Conservation (phyloP, 2,888 invertebrate genomes). For the Priocnemis perturbator region DNA sequence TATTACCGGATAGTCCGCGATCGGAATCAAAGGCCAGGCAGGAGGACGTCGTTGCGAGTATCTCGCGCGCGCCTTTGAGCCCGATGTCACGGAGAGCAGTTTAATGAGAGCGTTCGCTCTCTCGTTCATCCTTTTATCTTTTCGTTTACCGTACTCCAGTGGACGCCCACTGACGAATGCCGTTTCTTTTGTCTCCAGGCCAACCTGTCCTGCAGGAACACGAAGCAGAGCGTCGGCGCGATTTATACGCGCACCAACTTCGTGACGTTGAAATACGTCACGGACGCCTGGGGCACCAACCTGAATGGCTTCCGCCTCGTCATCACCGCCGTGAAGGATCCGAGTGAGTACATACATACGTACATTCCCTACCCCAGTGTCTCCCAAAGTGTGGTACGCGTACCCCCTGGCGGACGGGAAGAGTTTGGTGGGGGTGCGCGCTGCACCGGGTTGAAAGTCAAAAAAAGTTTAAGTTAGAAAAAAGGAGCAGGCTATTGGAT, state of each 20-base stretch:
- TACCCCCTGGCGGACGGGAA: too few relatives aligned
- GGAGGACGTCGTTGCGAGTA: too few relatives aligned
- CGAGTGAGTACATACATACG: slow-evolving; percentile 83
- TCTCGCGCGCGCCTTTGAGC: too few relatives aligned
- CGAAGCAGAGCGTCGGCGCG: slow-evolving; percentile 90
- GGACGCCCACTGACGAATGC: slow-evolving; percentile 24
- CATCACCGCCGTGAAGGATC: slow-evolving; percentile 95
- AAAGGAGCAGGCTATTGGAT: too few relatives aligned
- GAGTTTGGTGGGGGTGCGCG: too few relatives aligned
- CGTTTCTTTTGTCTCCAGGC: slow-evolving; percentile 80
- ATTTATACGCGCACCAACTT: slow-evolving; percentile 95
- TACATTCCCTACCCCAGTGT: neutral
- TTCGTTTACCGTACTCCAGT: too few relatives aligned
- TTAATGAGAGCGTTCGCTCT: neutral
- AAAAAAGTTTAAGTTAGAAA: too few relatives aligned
- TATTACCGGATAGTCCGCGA: too few relatives aligned
- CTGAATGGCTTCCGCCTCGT: slow-evolving; percentile 94
- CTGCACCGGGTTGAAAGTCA: too few relatives aligned
- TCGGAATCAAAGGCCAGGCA: too few relatives aligned
- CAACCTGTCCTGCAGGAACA: slow-evolving; percentile 93
- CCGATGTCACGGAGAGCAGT: too few relatives aligned
- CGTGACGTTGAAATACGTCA: slow-evolving; percentile 94
- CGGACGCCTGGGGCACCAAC: slow-evolving; percentile 94
- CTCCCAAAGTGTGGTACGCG: too few relatives aligned
- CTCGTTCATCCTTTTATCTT: slow-evolving; percentile 14